A percentile compares a stretch with the other conserved stretches of the same genome.
Conservation (phyloP, 2,113 vertebrate species). For the Paratilapia polleni region DNA sequence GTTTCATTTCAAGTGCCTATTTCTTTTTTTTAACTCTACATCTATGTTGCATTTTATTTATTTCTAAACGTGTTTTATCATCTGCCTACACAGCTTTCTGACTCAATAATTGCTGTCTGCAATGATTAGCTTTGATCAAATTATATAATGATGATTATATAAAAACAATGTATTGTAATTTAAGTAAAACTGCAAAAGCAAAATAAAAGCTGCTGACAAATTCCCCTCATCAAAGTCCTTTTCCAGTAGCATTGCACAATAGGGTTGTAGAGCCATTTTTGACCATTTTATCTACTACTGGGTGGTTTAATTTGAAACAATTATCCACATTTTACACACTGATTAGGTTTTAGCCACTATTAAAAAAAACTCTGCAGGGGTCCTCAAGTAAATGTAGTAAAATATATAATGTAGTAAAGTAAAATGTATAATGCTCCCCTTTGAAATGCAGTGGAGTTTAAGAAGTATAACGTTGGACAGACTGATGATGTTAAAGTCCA, state of each 20-base stretch:
- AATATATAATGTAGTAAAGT: too few species aligned
- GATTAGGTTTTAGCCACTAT: neutral
- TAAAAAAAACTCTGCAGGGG: neutral
- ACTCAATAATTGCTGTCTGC: neutral
- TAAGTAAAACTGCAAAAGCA: neutral
- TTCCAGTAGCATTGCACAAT: neutral
- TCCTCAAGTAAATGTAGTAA: neutral
- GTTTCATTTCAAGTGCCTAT: too few species aligned
- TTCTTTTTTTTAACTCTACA: too few species aligned
- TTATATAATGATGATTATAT: fast-evolving
- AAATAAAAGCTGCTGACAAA: neutral
- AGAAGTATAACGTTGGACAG: neutral
- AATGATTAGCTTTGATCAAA: neutral
- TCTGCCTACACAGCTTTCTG: neutral
- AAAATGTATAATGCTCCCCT: neutral
- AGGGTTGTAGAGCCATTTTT: neutral
- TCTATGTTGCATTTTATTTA: too few species aligned
- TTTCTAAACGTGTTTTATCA: neutral
- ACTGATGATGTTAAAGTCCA: neutral
- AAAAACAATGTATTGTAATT: neutral
- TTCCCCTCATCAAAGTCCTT: neutral
- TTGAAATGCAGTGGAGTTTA: neutral
- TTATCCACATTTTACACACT: neutral
- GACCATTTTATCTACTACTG: neutral
- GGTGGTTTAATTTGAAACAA: neutral